Evolutionary conservation across 2,888 invertebrate genomes (phyloP).

Genomic region (Aphrophora alni): DNA sequence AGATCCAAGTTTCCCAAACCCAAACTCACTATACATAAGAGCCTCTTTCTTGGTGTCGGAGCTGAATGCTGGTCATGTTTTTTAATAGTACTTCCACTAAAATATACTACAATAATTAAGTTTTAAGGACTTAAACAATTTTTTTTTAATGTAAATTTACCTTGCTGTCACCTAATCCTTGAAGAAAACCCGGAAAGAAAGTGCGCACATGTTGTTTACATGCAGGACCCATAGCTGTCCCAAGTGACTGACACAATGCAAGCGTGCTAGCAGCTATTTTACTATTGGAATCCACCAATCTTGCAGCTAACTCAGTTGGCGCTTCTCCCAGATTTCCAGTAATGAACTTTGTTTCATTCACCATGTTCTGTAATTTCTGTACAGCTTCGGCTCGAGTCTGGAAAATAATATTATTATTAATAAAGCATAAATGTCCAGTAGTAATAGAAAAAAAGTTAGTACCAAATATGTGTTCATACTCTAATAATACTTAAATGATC

Average conservation of each 20-base stretch:
- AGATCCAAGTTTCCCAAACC: no score
- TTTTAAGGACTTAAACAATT: no score
- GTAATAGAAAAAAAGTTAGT: no score
- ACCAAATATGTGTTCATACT: no score
- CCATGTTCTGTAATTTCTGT: constrained; percentile 72
- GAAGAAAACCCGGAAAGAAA: constrained; percentile 84
- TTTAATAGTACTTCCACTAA: no score
- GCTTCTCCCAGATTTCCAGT: constrained; percentile 85
- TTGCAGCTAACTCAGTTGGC: constrained; percentile 76
- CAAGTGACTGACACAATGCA: constrained; percentile 81
- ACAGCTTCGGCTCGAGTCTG: constrained; percentile 75
- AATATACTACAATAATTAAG: no score
- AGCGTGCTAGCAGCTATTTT: constrained; percentile 87
- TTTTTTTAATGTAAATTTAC: no score
- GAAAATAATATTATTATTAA: no score
- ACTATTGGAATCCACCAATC: constrained; percentile 89
- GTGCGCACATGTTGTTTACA: constrained; percentile 80
- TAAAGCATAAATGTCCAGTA: background rate
- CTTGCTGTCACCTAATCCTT: constrained; percentile 71
- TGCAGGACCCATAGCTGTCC: constrained; percentile 77
- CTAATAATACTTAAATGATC: no score
- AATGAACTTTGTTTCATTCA: constrained; percentile 80
- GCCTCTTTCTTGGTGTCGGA: no score
- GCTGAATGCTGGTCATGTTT: no score
- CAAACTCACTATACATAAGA: no score